A percentile compares a stretch with the other conserved stretches of the same genome.
Conservation (phyloP, 1,140 invertebrate genomes). For the Plutomurus gul region DNA sequence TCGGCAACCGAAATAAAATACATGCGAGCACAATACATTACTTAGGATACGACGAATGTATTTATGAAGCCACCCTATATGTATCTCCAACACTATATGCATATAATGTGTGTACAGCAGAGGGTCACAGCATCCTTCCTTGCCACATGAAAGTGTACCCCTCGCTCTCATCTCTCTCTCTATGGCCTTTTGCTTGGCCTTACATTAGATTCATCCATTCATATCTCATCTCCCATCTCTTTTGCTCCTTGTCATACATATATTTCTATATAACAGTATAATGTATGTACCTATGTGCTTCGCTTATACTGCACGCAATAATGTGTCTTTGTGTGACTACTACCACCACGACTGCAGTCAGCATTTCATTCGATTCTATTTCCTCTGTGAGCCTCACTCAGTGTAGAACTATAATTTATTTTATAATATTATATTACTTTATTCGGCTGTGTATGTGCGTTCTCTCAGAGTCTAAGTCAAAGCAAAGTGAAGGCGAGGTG, state of each 20-base stretch:
- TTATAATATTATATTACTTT: not conserved
- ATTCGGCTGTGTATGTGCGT: too few relatives aligned
- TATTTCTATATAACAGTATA: not conserved
- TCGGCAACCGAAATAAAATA: not conserved
- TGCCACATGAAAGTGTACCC: too few relatives aligned
- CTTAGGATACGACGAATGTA: not conserved
- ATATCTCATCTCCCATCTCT: not conserved
- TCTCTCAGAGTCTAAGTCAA: too few relatives aligned
- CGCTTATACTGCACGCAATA: too few relatives aligned
- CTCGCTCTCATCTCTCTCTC: conserved; percentile 5
- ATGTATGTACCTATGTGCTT: too few relatives aligned
- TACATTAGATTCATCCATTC: conserved; percentile 18
- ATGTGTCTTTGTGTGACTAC: not conserved
- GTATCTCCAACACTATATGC: not conserved
- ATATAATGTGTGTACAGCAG: not conserved
- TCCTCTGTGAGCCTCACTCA: conserved; percentile 14
- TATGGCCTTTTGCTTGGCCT: not conserved
- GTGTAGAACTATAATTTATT: conserved; percentile 18
- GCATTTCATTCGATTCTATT: conserved; percentile 25
- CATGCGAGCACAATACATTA: not conserved
- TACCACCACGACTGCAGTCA: not conserved
- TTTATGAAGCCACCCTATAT: not conserved
- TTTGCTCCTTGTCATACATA: not conserved
- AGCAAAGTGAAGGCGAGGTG: not conserved
- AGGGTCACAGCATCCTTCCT: too few relatives aligned